phyloP scores from a whole-genome alignment of 2,888 invertebrate species.

The Synanthedon myopaeformis region DNA sequence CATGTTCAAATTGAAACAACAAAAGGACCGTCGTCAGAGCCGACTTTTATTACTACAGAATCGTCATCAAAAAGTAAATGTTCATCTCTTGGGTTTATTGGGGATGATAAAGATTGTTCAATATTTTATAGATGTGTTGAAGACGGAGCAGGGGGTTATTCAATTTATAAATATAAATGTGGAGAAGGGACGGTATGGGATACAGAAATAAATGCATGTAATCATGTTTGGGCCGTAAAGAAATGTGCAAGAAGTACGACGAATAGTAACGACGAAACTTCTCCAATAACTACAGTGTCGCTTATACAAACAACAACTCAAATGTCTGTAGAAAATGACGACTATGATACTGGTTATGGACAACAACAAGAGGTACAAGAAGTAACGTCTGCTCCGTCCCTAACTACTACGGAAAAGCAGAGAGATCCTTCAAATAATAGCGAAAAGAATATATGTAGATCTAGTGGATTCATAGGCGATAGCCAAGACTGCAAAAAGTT shows the following conservation, averaged over 20 bases:
- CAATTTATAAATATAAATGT: slow-evolving; percentile 63
- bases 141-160: slow-evolving; percentile 42
- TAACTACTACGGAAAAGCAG: slow-evolving; percentile 8
- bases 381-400: slow-evolving; percentile 4
- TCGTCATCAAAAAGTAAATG: slow-evolving; percentile 10
- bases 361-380: slow-evolving; percentile 2
- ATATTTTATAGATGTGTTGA: slow-evolving; percentile 71
- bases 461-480: slow-evolving; percentile 78
- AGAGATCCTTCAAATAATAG: slow-evolving; percentile 4
- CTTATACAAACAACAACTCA: slow-evolving; percentile 12
- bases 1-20: slow-evolving; percentile 1
- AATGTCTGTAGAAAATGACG: slow-evolving; percentile 9
- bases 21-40: not conserved
- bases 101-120: slow-evolving; percentile 60
- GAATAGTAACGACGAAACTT: not conserved
- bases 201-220: slow-evolving; percentile 65
- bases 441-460: slow-evolving; percentile 36
- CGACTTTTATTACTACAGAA: not conserved
- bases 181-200: slow-evolving; percentile 72
- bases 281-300: slow-evolving; percentile 7
- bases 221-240: slow-evolving; percentile 64
- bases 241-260: slow-evolving; percentile 9
- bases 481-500: slow-evolving; percentile 78
- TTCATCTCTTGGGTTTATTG: slow-evolving; percentile 44
- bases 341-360: slow-evolving; percentile 24